These are phyloP conservation scores for Hemicentrotus pulcherrimus DNA, from an alignment of 35 echinoderm and acorn worm genomes.

Conservation along the genomic window DNA sequence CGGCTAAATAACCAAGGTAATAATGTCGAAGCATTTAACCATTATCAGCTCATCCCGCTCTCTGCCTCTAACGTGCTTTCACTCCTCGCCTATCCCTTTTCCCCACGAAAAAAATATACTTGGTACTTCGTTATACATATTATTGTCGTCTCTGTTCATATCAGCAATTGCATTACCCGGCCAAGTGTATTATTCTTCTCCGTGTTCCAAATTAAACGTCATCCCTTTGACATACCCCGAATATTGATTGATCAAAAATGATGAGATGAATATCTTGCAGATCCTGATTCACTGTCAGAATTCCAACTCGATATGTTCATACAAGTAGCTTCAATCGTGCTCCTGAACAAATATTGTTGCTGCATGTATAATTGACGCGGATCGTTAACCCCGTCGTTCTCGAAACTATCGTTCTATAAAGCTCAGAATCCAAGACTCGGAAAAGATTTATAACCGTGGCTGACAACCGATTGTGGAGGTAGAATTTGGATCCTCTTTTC, in stretches of 20 bases:
- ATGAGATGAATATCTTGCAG: background rate
- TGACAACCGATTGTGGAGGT: background rate
- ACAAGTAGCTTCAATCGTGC: background rate
- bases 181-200: background rate
- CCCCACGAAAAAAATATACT: background rate
- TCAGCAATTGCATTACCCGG: background rate
- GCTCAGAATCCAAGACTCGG: background rate
- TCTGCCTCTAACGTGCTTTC: no score
- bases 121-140: background rate
- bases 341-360: background rate
- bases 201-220: background rate
- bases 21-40: no score
- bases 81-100: no score
- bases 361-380: background rate
- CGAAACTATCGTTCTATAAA: background rate
- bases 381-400: background rate
- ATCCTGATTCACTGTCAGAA: background rate
- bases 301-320: background rate
- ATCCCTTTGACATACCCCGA: background rate
- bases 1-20: no score
- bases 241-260: background rate
- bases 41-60: no score
- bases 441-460: background rate
- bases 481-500: background rate
- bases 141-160: background rate